Base-by-base conservation (phyloP, 2,888 invertebrate species). In the Leucoma salicis region DNA sequence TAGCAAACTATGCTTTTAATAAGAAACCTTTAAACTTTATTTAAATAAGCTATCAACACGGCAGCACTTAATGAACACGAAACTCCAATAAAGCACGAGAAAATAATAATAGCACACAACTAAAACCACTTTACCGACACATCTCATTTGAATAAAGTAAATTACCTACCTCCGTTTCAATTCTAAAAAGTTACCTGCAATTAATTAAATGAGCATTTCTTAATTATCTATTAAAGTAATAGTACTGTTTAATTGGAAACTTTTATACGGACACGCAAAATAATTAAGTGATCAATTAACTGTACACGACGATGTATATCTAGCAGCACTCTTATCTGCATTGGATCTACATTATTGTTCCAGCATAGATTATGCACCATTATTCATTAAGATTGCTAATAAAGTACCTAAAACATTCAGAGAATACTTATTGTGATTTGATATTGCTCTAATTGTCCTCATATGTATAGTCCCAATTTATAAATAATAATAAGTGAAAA, bases 271-370 rank as follows among this genome's bases (percentile, higher is more conserved):
- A 83, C 83, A 85, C 75, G 82, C 83, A 76, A 86, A 84, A 85
- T 86, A 85, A 86, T 86, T 82, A 85, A 85, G 85, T 79, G 82
- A 81, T 86, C 83, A 84, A 88, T 87, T 88, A 84, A 82, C 78
- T 58, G 70, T 76, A 82, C 79, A 80, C 70, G 73, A 60, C 73
- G 74, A 72, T 69, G 72, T 73, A 66, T 74, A 74, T 73, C 71
- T 68, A 74, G 70, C 70, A 73, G 75, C 59, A 49, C 61, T 51
- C 51, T 74, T 82, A 82, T 81, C 82, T 62, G 39, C 53, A 29
- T 55, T 43, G 53, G 71, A 79, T 80, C 81, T 74, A 77, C 78
- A 74, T 68, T 70, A 68, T 68, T 70, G 73, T 74, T 63, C 53
- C 45, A 49, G 55, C 71, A 74, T 64, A 74, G 71, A 75, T 53